These are phyloP conservation scores for Hypocryptadius cinnamomeus DNA, from an alignment of 2,113 vertebrate genomes.

Conservation along the genomic window DNA sequence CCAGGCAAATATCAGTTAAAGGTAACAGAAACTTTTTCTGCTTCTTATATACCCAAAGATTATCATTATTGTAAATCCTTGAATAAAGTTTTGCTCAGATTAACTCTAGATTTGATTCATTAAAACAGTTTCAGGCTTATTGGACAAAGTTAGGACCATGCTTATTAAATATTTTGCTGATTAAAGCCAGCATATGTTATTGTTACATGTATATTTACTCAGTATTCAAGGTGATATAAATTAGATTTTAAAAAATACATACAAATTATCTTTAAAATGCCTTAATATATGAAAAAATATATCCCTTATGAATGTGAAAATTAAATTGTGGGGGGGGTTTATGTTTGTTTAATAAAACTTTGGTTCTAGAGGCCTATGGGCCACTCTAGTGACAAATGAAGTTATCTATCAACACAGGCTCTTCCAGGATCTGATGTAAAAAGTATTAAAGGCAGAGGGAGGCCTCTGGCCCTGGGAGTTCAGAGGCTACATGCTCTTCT, in stretches of 20 bases:
- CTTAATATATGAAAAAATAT: not conserved
- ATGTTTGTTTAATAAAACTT: not conserved
- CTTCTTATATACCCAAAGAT: not conserved
- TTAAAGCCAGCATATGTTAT: not conserved
- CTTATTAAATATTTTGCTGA: not conserved
- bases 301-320: not conserved
- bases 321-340: rapidly evolving
- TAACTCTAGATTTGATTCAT: not conserved
- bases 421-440: not conserved
- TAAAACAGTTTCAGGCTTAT: not conserved
- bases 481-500: not conserved
- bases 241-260: not conserved
- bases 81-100: not conserved
- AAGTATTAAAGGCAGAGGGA: not conserved
- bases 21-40: not conserved
- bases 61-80: not conserved
- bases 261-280: not conserved
- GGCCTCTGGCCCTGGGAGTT: not conserved
- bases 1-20: not conserved
- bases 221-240: not conserved
- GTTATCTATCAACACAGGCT: not conserved
- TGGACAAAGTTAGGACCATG: not conserved
- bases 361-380: not conserved
- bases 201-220: not conserved
- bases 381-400: not conserved